A percentile compares a stretch with the other conserved stretches of the same genome.
Evolutionary conservation across 1,140 invertebrate species (phyloP).

Genomic region (Brachionus paranguensis): DNA sequence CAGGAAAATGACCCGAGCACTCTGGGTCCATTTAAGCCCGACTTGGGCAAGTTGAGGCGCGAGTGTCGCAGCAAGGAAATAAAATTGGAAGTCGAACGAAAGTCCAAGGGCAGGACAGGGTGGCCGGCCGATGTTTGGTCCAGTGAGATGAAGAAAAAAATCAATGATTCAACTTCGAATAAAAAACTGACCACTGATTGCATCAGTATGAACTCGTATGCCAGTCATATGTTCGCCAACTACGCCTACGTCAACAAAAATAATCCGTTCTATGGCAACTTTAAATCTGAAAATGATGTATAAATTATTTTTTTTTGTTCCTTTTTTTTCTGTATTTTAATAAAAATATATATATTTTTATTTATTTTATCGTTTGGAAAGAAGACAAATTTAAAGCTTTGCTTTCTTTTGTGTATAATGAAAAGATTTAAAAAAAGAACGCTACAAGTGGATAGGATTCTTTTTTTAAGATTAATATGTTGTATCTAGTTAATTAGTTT

Average conservation of each 20-base stretch:
- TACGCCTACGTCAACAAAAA: not conserved
- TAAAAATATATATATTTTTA: not conserved
- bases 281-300: not conserved
- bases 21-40: conserved; percentile 59
- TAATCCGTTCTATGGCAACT: not conserved
- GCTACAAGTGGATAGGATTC: not conserved
- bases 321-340: not conserved
- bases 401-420: not conserved
- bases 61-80: conserved; percentile 47
- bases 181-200: not conserved
- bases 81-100: conserved; percentile 37
- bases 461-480: not conserved
- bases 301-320: not conserved
- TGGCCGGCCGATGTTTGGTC: conserved; percentile 39
- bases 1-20: conserved; percentile 56
- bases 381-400: not conserved
- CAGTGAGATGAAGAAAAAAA: conserved; percentile 27
- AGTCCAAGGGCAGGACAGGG: conserved; percentile 13
- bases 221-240: not conserved
- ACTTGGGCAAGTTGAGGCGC: conserved; percentile 51
- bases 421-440: not conserved
- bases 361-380: not conserved
- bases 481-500: not conserved
- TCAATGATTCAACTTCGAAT: not conserved
- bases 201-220: not conserved